Evolutionary conservation across 1,140 invertebrate genomes (phyloP).

Genomic region (Drosophila sturtevanti): DNA sequence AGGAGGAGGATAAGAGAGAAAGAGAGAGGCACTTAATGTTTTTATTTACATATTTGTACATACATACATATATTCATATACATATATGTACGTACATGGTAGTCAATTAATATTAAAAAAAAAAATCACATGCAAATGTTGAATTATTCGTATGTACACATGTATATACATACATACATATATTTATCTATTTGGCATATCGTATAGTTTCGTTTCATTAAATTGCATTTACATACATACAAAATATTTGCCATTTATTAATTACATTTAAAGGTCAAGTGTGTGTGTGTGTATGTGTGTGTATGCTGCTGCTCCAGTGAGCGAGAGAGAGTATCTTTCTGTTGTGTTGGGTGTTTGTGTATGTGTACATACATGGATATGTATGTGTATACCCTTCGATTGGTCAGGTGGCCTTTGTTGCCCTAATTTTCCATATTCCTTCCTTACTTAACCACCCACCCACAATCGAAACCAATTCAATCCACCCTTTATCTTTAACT

Average conservation of each 20-base stretch:
- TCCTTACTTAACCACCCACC: not conserved
- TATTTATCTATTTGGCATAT: not conserved
- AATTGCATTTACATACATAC: slow-evolving; percentile 16
- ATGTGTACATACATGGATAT: not conserved
- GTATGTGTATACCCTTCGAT: slow-evolving; percentile 63
- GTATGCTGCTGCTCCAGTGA: slow-evolving; percentile 12
- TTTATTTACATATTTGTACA: slow-evolving; percentile 70
- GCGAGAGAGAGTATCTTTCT: slow-evolving; percentile 6
- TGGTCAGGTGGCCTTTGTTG: slow-evolving; percentile 77
- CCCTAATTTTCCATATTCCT: slow-evolving; percentile 63
- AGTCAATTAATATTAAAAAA: slow-evolving; percentile 62
- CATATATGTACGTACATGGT: slow-evolving; percentile 44
- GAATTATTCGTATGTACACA: slow-evolving; percentile 31
- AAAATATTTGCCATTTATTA: slow-evolving; percentile 14
- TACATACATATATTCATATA: slow-evolving; percentile 15
- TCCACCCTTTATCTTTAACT: not conserved
- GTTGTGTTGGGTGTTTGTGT: slow-evolving; percentile 13
- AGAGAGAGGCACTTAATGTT: slow-evolving; percentile 54
- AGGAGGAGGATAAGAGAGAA: not conserved
- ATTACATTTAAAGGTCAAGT: slow-evolving; percentile 23
- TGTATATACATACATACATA: not conserved
- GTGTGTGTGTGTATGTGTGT: slow-evolving; percentile 21
- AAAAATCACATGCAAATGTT: slow-evolving; percentile 61
- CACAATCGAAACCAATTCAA: no score
- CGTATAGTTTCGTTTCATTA: slow-evolving; percentile 1